Evolutionary conservation across 1,140 invertebrate species (phyloP), one percentile per base, ranked within the genome.

Genomic region (Trissolcus basalis): DNA sequence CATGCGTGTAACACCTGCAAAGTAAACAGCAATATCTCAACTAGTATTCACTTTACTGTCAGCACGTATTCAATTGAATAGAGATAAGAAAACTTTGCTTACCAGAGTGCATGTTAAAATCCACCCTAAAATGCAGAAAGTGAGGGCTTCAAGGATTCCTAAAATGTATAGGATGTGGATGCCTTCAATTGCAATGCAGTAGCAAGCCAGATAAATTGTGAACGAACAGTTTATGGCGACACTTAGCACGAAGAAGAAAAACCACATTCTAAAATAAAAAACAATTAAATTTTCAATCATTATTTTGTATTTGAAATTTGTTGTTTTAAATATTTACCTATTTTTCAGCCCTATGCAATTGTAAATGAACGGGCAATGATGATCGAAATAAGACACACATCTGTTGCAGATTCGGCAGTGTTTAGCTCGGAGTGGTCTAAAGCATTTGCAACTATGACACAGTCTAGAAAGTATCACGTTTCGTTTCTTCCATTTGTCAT

Each of bases 341-440:
- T 96, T 96, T 43, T 92, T 90, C 13, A 96, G 86, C 1, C 95
- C 95, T 8, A 98, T 95, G 85, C 96, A 98, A 82, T 97, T 97
- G 84, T 97, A 96, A 74, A 98, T 96, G 81, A 97, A 98, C 0
- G 96, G 96, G 83, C 96, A 98, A 80, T 98, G 96, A 86, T 98
- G 96, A 83, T 98, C 96, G 79, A 97, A 97, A 82, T 96, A 95
- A 0, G 93, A 93, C 1, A 97, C 95, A 84, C 96, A 98, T 70
- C 96, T 91, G 82, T 97, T 96, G 85, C 96, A 98, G 45, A 96
- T 93, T 43, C 95, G 91, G 80, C 96, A 97, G 85, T 98, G 96
- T 87, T 97, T 97, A 0, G 96, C 95, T 74, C 96, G 90, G 3
- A 96, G 82, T 0, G 96, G 96, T 77, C 94, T 89, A 41, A 97